Evolutionary conservation across 2,888 invertebrate species (phyloP).

Genomic region (Conops quadrifasciatus): DNA sequence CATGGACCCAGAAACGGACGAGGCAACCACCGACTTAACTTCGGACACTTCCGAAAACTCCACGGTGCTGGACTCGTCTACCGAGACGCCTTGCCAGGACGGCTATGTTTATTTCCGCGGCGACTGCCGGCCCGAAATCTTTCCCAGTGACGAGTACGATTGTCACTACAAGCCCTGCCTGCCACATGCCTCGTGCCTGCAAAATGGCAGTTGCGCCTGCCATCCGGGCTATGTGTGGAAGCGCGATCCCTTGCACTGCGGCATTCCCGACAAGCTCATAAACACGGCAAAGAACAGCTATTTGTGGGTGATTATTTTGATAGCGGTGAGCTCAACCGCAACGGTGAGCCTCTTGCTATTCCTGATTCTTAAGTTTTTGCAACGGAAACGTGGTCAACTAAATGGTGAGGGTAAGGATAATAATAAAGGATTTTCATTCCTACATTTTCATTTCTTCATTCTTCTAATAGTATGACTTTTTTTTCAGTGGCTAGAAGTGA

Average conservation of each 20-base stretch:
- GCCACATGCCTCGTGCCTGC: constrained; percentile 8
- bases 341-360: not conserved
- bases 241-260: not conserved
- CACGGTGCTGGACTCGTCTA: not conserved
- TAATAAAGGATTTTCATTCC: too few relatives aligned
- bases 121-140: constrained; percentile 50
- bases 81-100: constrained; percentile 41
- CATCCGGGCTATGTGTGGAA: not conserved
- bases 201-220: constrained; percentile 22
- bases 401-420: constrained; percentile 14
- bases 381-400: not conserved
- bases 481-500: constrained; percentile 3
- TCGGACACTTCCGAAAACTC: not conserved
- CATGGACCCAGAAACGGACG: not conserved
- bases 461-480: not conserved
- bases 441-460: not conserved
- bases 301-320: not conserved
- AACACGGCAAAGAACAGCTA: not conserved
- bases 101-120: constrained; percentile 50
- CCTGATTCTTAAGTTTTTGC: not conserved
- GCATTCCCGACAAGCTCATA: not conserved
- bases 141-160: constrained; percentile 48
- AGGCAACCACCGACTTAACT: not conserved
- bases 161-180: constrained; percentile 39
- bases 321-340: not conserved